These are phyloP conservation scores for Parnassius smintheus DNA, from an alignment of 2,888 invertebrate genomes.

Conservation along the genomic window DNA sequence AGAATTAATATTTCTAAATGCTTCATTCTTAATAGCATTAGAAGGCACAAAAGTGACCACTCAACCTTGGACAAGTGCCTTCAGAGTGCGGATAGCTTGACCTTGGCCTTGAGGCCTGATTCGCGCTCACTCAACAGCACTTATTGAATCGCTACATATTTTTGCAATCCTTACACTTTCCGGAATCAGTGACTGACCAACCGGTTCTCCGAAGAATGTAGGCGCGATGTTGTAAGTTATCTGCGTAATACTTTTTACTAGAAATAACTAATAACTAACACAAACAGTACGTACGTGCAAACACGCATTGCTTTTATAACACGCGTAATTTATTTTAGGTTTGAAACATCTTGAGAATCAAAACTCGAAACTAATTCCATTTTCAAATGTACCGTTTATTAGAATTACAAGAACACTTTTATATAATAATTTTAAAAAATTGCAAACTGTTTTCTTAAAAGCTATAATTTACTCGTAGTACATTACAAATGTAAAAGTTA, in stretches of 20 bases:
- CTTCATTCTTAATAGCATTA: conserved; percentile 28
- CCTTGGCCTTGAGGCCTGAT: conserved; percentile 72
- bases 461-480: too few species aligned
- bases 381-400: too few species aligned
- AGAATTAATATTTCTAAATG: background rate
- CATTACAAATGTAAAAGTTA: too few species aligned
- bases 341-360: too few species aligned
- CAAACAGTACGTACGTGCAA: too few species aligned
- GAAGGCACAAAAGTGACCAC: conserved; percentile 30
- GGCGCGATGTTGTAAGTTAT: background rate
- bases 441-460: too few species aligned
- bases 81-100: conserved; percentile 37
- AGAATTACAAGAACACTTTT: too few species aligned
- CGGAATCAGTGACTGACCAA: conserved; percentile 7
- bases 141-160: conserved; percentile 33
- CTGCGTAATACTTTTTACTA: conserved; percentile 1
- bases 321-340: too few species aligned
- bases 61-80: conserved; percentile 9
- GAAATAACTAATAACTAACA: background rate
- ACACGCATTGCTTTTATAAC: too few species aligned
- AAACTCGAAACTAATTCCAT: too few species aligned
- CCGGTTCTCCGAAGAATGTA: conserved; percentile 8
- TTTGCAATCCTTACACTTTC: conserved; percentile 11
- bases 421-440: too few species aligned
- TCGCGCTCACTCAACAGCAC: conserved; percentile 63